These are phyloP conservation scores for Hemitrygon akajei DNA, from an alignment of 2,797 vertebrate species.

Conservation along the genomic window DNA sequence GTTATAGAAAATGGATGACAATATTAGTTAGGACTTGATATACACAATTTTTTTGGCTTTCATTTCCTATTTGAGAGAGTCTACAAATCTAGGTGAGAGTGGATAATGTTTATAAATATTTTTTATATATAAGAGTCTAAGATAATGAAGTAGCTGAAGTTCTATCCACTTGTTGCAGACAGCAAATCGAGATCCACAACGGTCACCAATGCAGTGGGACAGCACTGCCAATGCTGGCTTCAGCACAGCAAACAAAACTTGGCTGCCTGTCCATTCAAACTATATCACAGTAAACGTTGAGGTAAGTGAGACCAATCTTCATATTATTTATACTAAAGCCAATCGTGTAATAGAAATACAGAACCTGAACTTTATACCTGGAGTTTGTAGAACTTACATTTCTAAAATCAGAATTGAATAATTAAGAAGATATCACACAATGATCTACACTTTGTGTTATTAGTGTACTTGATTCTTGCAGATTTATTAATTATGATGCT, in stretches of 20 bases:
- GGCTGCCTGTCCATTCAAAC: constrained; percentile 72
- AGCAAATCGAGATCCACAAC: constrained; percentile 64
- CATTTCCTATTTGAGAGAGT: not conserved
- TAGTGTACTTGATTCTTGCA: not conserved
- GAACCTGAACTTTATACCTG: not conserved
- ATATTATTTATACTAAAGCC: not conserved
- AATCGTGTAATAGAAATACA: not conserved
- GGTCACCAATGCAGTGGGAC: constrained; percentile 94
- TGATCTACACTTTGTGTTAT: not conserved
- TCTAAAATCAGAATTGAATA: not conserved
- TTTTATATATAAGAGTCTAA: not conserved
- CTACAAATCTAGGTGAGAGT: constrained; percentile 38
- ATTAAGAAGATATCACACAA: not conserved
- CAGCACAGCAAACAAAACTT: constrained; percentile 64
- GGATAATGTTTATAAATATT: not conserved
- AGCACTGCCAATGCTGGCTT: constrained; percentile 71
- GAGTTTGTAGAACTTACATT: not conserved
- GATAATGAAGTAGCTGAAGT: not conserved
- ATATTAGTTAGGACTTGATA: not conserved
- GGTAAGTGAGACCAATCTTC: constrained; percentile 52
- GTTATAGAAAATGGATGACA: not conserved
- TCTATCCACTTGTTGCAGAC: constrained; percentile 53
- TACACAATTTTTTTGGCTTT: not conserved
- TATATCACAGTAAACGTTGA: constrained; percentile 74
- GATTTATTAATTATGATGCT: not conserved